A percentile compares a stretch with the other conserved stretches of the same genome.
These are phyloP conservation scores for Rhinichthys osculus DNA, from an alignment of 2,797 vertebrate genomes.

Conservation along the genomic window DNA sequence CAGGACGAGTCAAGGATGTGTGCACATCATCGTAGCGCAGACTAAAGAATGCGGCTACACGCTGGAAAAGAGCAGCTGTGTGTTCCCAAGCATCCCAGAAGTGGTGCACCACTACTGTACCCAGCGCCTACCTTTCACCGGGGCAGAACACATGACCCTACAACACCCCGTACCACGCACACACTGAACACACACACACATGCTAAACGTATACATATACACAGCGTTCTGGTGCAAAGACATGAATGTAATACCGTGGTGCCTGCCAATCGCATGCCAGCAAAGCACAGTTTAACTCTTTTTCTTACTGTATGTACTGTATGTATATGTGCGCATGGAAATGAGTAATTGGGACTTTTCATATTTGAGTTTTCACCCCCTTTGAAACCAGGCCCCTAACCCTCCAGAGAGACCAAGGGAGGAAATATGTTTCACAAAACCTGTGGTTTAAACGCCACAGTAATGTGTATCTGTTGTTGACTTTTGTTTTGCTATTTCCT, in stretches of 20 bases:
- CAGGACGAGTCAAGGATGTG: conserved; percentile 91
- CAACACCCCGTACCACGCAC: conserved; percentile 83
- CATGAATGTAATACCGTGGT: conserved; percentile 17
- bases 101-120: conserved; percentile 91
- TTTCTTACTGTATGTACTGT: conserved; percentile 2
- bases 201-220: conserved; percentile 30
- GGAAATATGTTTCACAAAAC: conserved; percentile 10
- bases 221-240: not conserved
- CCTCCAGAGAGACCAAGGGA: not conserved
- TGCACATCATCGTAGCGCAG: conserved; percentile 96
- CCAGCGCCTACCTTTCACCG: conserved; percentile 93
- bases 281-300: conserved; percentile 11
- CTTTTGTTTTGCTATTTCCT: conserved; percentile 5
- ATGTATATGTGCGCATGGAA: not conserved
- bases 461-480: conserved; percentile 17
- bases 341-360: not conserved
- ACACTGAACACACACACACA: conserved; percentile 67
- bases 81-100: conserved; percentile 89
- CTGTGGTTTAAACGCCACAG: not conserved
- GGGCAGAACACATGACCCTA: conserved; percentile 93
- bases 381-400: conserved; percentile 12
- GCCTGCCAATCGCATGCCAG: conserved; percentile 4
- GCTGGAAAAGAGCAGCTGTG: conserved; percentile 89
- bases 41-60: conserved; percentile 93
- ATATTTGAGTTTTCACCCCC: not conserved